phyloP scores from a whole-genome alignment of 2,888 invertebrate species.

The Cryptocephalus primarius region DNA sequence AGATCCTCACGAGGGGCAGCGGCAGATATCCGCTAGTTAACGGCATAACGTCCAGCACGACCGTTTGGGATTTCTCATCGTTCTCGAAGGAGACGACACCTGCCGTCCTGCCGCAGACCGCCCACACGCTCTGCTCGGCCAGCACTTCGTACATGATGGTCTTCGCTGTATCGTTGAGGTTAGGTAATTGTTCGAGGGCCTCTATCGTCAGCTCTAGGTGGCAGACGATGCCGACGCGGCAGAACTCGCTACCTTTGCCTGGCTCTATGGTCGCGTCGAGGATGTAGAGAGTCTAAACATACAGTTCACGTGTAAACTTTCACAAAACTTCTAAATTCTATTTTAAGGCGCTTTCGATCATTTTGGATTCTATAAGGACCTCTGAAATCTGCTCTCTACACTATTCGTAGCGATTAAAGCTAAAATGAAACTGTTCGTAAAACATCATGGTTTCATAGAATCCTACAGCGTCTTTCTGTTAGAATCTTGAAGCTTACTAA shows the following conservation, averaged over 20 bases:
- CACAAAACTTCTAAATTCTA: no score
- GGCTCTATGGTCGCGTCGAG: conserved; percentile 71
- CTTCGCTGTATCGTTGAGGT: conserved; percentile 24
- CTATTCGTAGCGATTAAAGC: no score
- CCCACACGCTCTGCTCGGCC: conserved; percentile 89
- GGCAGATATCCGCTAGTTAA: conserved; percentile 84
- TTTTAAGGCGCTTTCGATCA: not conserved
- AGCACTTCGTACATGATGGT: conserved; percentile 89
- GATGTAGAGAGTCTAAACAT: conserved; percentile 70
- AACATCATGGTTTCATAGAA: no score
- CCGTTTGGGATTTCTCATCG: conserved; percentile 49
- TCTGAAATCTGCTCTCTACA: no score
- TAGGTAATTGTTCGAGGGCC: not conserved
- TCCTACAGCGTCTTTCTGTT: no score
- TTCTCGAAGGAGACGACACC: conserved; percentile 48
- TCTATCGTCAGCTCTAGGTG: conserved; percentile 66
- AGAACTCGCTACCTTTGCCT: conserved; percentile 70
- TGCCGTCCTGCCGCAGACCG: conserved; percentile 81
- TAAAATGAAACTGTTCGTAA: no score
- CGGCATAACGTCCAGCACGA: conserved; percentile 85
- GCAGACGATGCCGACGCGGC: conserved; percentile 81
- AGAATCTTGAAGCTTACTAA: no score
- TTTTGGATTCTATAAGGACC: not conserved
- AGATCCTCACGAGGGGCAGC: conserved; percentile 75
- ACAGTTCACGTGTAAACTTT: no score